Conservation (phyloP, 2,888 invertebrate species). For the Frankliniella intonsa region DNA sequence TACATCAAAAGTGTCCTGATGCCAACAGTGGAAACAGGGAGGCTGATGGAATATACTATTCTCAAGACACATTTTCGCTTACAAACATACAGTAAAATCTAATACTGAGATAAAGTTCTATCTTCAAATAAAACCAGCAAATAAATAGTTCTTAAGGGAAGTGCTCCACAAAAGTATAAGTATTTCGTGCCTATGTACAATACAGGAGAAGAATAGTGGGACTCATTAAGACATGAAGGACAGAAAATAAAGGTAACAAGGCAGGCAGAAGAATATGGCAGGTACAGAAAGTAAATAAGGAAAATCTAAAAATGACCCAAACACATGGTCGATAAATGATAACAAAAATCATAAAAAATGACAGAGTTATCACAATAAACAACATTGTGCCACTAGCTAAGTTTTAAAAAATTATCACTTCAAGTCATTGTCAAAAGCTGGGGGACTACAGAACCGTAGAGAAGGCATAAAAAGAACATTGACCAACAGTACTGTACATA, state of each 20-base stretch:
- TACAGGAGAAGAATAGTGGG: not conserved
- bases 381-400: too few relatives aligned
- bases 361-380: too few relatives aligned
- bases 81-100: not conserved
- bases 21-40: too few relatives aligned
- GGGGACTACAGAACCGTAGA: too few relatives aligned
- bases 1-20: not conserved
- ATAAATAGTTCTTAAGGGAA: conserved; percentile 11
- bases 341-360: not conserved
- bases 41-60: too few relatives aligned
- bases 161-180: not conserved
- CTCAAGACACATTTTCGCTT: not conserved
- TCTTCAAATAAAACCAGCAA: not conserved
- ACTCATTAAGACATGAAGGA: not conserved
- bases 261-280: not conserved
- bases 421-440: too few relatives aligned
- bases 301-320: not conserved
- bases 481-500: too few relatives aligned
- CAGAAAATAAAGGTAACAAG: not conserved
- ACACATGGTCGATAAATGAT: not conserved
- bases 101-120: not conserved
- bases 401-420: too few relatives aligned
- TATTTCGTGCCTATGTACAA: not conserved
- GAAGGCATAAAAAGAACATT: too few relatives aligned
- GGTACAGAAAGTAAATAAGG: not conserved